Evolutionary conservation across 1,140 invertebrate genomes (phyloP), one percentile per base, ranked within the genome.

Genomic region (Trissolcus basalis): DNA sequence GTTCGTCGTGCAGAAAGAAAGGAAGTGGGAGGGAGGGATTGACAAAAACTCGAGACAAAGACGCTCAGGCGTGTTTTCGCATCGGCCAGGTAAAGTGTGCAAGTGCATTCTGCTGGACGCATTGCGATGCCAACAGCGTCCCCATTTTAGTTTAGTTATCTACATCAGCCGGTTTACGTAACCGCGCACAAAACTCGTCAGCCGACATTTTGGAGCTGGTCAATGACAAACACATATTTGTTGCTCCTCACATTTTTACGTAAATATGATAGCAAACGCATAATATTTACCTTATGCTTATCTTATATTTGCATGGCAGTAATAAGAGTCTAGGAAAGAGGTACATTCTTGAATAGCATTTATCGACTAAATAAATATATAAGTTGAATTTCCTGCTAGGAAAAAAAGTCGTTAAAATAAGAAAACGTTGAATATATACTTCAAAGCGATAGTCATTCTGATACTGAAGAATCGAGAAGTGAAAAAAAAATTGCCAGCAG

Each of bases 111-210:
- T 76, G 79, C 80, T 61, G 82, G 80, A 83, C 80, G 80, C 80
- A 80, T 77, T 78, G 83, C 81, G 80, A 77, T 76, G 78, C 64
- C 80, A 78, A 65, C 63, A 83, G 76, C 80, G 82, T 82, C 83
- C 86, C 82, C 82, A 82, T 86, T 85, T 81, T 83, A 84, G 82
- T 84, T 85, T 61, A 81, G 77, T 83, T 83, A 86, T 85, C 81
- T 83, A 81, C 85, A 86, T 85, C 83, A 82, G 83, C 82, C 86
- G 85, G 81, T 86, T 87, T 86, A 86, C 84, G 81, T 87, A 87
- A 87, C 85, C 85, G 71, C 83, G 82, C 80, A 27, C 19, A 27
- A 81, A 85, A 86, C 82, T 83, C 83, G 83, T 86, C 82, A 83
- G 77, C 80, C 79, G 80, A 82, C 83, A 83, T 86, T 86, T 87